Percentiles rank a stretch among this genome's conserved stretches.
These are phyloP conservation scores for Quadroppia sp. DNA, from an alignment of 2,888 invertebrate genomes.

Conservation along the genomic window DNA sequence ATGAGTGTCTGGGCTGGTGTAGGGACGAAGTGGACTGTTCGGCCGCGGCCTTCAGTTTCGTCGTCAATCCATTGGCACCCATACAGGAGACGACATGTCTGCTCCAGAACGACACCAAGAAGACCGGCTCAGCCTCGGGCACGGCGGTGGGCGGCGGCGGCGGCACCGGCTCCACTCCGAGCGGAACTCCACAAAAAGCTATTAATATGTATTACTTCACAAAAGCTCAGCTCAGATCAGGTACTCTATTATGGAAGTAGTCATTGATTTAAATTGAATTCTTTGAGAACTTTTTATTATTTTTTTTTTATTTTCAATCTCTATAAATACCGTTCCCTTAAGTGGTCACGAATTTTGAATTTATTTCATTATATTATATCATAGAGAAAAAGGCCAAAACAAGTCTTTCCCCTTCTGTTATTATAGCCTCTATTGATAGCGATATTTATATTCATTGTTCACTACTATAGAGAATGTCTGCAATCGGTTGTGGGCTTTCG, in stretches of 20 bases:
- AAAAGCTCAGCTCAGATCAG: slow-evolving; percentile 78
- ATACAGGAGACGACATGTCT: slow-evolving; percentile 86
- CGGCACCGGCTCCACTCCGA: neutral
- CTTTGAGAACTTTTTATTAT: neutral
- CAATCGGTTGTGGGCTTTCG: slow-evolving; percentile 85
- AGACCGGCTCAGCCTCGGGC: slow-evolving; percentile 63
- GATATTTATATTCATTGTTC: neutral
- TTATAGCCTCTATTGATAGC: too few species aligned
- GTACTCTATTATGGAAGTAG: slow-evolving; percentile 51
- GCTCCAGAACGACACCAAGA: slow-evolving; percentile 85
- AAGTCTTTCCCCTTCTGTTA: too few species aligned
- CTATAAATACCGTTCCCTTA: neutral
- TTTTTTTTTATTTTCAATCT: neutral
- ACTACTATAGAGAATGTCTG: slow-evolving; percentile 71
- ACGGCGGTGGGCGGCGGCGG: too few species aligned
- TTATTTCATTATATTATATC: neutral
- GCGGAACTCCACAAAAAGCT: slow-evolving; percentile 64
- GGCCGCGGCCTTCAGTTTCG: slow-evolving; percentile 88
- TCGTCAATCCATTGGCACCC: slow-evolving; percentile 83
- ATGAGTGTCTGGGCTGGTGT: slow-evolving; percentile 94
- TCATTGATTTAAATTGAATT: neutral
- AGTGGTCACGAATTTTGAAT: slow-evolving; percentile 8
- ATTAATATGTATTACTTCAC: slow-evolving; percentile 94
- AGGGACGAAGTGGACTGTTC: slow-evolving; percentile 85
- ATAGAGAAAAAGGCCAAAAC: neutral